Percentiles rank a stretch among this genome's conserved stretches.
Evolutionary conservation across 92 coral and sea anemone genomes (phyloP).

Genomic region (Bergia sp.): DNA sequence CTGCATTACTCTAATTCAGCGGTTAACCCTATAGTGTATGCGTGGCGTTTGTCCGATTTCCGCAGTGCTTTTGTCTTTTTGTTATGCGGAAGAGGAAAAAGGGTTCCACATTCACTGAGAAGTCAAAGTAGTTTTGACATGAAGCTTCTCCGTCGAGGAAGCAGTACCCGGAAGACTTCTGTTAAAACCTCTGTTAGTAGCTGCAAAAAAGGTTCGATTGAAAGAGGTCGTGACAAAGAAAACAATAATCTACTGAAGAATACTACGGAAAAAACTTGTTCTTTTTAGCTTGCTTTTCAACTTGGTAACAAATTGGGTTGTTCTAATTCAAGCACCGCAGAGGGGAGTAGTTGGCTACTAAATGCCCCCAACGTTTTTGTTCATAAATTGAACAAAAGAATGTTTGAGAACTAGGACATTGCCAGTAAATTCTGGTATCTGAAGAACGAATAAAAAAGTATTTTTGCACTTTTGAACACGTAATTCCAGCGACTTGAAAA

Average conservation of each 20-base stretch:
- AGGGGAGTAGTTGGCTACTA: neutral
- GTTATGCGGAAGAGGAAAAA: slow-evolving; percentile 29
- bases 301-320: neutral
- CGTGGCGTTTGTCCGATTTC: slow-evolving; percentile 61
- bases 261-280: neutral
- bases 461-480: too few species aligned
- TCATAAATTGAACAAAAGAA: too few species aligned
- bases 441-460: too few species aligned
- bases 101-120: slow-evolving; percentile 12
- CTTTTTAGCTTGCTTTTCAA: neutral
- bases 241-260: slow-evolving; percentile 11
- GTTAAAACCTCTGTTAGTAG: neutral
- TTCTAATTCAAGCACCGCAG: neutral
- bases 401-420: too few species aligned
- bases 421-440: too few species aligned
- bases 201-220: neutral
- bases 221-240: slow-evolving; percentile 7
- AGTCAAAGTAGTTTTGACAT: slow-evolving; percentile 33
- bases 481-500: too few species aligned
- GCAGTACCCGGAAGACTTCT: neutral
- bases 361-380: neutral
- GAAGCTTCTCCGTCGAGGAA: slow-evolving; percentile 30
- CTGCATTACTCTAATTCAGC: slow-evolving; percentile 72
- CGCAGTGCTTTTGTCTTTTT: slow-evolving; percentile 59
- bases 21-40: slow-evolving; percentile 68